These are phyloP conservation scores for Halcyon chelicuti DNA, from an alignment of 2,797 vertebrate genomes.

Conservation along the genomic window DNA sequence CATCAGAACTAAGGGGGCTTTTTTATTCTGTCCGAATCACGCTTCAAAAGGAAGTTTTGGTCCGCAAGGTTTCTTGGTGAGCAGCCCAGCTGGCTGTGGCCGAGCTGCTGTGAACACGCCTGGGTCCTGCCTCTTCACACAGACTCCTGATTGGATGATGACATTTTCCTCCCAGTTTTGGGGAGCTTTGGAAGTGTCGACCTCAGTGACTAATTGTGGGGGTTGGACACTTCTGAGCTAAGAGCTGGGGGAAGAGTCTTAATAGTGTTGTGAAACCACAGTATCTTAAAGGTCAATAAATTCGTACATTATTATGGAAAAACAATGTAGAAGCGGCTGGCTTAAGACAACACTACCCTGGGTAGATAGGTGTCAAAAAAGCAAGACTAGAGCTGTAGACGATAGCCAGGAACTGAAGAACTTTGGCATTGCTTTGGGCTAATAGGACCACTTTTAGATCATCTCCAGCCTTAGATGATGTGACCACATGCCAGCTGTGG, in stretches of 20 bases:
- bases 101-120: fast-evolving
- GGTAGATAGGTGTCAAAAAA: not conserved
- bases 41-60: not conserved
- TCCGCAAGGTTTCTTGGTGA: not conserved
- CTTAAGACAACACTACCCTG: not conserved
- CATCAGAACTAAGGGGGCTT: not conserved
- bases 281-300: constrained; percentile 16
- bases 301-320: not conserved
- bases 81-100: not conserved
- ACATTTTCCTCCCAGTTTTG: not conserved
- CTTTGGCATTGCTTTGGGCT: not conserved
- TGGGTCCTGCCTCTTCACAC: not conserved
- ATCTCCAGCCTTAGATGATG: not conserved
- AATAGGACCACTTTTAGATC: not conserved
- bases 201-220: not conserved
- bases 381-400: not conserved
- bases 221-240: not conserved
- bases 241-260: not conserved
- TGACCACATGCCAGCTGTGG: not conserved
- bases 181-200: not conserved
- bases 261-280: constrained; percentile 8
- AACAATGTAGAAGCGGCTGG: not conserved
- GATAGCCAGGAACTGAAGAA: not conserved
- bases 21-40: not conserved
- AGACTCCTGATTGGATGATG: not conserved